Evolutionary conservation across 2,113 vertebrate species (phyloP).

Genomic region (Tetrao urogallus): DNA sequence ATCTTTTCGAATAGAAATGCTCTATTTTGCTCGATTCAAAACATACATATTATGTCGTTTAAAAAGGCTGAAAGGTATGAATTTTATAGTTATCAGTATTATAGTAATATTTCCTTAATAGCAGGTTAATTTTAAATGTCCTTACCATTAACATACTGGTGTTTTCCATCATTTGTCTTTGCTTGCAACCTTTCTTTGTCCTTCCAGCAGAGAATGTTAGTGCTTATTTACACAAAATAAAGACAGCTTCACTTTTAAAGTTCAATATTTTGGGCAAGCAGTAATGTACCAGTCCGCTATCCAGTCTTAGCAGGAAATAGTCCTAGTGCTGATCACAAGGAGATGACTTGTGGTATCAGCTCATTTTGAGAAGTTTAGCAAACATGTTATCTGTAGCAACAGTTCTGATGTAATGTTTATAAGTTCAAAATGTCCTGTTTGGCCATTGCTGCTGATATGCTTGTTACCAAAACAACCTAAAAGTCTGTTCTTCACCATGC

Average conservation of each 20-base stretch:
- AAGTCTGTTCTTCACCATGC: slow-evolving; percentile 8
- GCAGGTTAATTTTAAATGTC: neutral
- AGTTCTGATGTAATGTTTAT: slow-evolving; percentile 77
- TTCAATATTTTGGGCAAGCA: slow-evolving; percentile 75
- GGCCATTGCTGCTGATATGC: neutral
- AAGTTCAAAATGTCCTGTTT: slow-evolving; percentile 53
- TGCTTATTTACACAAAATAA: slow-evolving; percentile 85
- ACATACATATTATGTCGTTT: neutral
- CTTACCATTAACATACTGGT: neutral
- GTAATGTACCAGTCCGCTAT: slow-evolving; percentile 40
- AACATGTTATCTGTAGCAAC: slow-evolving; percentile 76
- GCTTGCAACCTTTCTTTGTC: slow-evolving; percentile 64
- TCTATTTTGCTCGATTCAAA: neutral
- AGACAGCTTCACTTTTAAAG: slow-evolving; percentile 21
- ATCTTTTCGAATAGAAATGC: neutral
- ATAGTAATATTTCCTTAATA: neutral
- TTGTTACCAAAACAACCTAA: slow-evolving; percentile 60
- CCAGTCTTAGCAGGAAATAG: slow-evolving; percentile 76
- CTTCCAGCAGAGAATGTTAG: slow-evolving; percentile 50
- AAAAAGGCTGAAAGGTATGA: neutral
- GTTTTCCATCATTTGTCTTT: slow-evolving; percentile 51
- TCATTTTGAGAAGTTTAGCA: slow-evolving; percentile 77
- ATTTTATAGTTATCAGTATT: neutral
- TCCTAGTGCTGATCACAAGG: slow-evolving; percentile 33
- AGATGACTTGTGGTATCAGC: slow-evolving; percentile 47